Evolutionary conservation across 2,888 invertebrate genomes (phyloP).

Genomic region (Rambutsinella grinnellia): DNA sequence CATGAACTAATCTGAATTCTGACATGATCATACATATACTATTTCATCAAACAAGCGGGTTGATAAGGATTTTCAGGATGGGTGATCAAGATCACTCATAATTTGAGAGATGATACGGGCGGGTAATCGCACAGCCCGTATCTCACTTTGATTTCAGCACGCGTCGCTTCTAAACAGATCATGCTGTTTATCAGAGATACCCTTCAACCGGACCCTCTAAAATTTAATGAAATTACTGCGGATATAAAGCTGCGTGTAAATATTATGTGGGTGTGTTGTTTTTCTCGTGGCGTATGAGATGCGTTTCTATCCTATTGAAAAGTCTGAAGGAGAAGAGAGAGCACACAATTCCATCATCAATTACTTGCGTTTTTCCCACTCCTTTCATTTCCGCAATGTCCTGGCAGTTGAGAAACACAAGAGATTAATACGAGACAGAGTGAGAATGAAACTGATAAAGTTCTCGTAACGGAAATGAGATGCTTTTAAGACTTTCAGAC

Average conservation of each 20-base stretch:
- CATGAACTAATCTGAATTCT: constrained; percentile 33
- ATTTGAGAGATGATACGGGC: background rate
- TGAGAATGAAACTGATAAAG: background rate
- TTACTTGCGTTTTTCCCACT: constrained; percentile 19
- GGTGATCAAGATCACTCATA: background rate
- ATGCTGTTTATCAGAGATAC: constrained; percentile 9
- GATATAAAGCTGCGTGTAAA: constrained; percentile 1
- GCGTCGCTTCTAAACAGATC: constrained; percentile 31
- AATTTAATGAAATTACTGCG: constrained; percentile 11
- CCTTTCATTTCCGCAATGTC: constrained; percentile 37
- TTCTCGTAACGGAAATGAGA: background rate
- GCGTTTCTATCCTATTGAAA: background rate
- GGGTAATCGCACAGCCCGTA: constrained; percentile 35
- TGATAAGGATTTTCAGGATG: background rate
- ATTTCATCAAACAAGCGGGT: background rate
- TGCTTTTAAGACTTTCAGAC: background rate
- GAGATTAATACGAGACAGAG: background rate
- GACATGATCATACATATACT: background rate
- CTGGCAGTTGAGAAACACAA: background rate
- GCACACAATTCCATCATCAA: constrained; percentile 23
- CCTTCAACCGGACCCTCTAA: constrained; percentile 2
- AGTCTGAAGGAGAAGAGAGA: background rate
- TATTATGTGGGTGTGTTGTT: background rate
- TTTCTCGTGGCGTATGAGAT: constrained; percentile 18
- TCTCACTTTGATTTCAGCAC: constrained; percentile 36